Conservation (phyloP, 2,797 vertebrate species). For the Gymnoscopelus microlampas region DNA sequence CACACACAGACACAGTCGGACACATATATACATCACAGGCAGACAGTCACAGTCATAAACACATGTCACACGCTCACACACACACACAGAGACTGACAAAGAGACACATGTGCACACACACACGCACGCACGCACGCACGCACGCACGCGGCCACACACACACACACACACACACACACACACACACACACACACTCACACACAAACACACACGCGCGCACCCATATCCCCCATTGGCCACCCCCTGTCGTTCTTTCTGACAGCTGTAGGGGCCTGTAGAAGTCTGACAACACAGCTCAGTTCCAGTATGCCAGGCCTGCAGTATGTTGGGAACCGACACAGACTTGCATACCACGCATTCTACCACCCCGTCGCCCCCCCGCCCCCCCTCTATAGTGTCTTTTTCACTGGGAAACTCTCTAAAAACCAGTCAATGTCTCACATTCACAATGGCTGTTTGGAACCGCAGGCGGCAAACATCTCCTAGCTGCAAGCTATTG, state of each 20-base stretch:
- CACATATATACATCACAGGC: slow-evolving; percentile 24
- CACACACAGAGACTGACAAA: slow-evolving; percentile 5
- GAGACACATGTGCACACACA: neutral
- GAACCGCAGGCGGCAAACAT: neutral
- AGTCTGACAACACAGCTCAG: slow-evolving; percentile 81
- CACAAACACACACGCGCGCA: slow-evolving; percentile 23
- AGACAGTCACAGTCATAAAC: slow-evolving; percentile 27
- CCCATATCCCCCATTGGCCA: slow-evolving; percentile 30
- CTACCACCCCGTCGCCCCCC: slow-evolving; percentile 56
- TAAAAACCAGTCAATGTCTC: slow-evolving; percentile 50
- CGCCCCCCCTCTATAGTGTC: slow-evolving; percentile 7
- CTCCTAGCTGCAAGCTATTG: neutral
- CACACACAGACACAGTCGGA: slow-evolving; percentile 14
- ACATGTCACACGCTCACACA: slow-evolving; percentile 8
- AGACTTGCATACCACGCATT: slow-evolving; percentile 79
- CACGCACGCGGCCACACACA: slow-evolving; percentile 32
- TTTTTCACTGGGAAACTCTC: slow-evolving; percentile 49
- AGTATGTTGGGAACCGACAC: slow-evolving; percentile 76
- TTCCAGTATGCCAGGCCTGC: slow-evolving; percentile 80
- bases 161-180: slow-evolving; percentile 3
- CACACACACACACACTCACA: slow-evolving; percentile 20
- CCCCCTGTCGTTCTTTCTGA: slow-evolving; percentile 62
- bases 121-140: slow-evolving; percentile 17
- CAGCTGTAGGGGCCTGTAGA: slow-evolving; percentile 81
- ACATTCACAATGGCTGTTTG: slow-evolving; percentile 27